Evolutionary conservation across 2,888 invertebrate genomes (phyloP).

Genomic region (Scrobipalpa atriplicella): DNA sequence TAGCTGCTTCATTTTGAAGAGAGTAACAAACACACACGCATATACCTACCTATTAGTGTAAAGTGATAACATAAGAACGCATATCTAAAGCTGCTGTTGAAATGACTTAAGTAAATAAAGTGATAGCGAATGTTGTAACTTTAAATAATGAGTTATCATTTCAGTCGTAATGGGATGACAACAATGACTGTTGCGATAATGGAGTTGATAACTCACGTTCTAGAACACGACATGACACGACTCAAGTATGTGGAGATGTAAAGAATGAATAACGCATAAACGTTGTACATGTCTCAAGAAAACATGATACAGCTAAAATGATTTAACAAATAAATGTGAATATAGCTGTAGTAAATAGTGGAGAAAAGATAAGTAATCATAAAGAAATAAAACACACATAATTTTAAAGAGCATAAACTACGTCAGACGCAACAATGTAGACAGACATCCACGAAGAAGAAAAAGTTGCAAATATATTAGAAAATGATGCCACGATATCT

Average conservation of each 20-base stretch:
- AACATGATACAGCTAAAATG: conserved; percentile 1
- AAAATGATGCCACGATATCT: background rate
- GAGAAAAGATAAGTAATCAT: no score
- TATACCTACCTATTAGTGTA: background rate
- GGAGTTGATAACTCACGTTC: conserved; percentile 6
- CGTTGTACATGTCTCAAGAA: background rate
- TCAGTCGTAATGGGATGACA: conserved; percentile 10
- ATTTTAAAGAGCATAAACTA: background rate
- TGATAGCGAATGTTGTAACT: conserved; percentile 10
- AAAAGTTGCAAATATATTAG: background rate
- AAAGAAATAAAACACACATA: background rate
- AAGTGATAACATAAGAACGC: background rate
- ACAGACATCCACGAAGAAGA: background rate
- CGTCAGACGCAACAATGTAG: background rate
- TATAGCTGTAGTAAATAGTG: background rate
- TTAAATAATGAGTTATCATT: conserved; percentile 9
- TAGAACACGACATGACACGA: background rate
- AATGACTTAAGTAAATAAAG: background rate
- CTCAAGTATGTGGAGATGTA: background rate
- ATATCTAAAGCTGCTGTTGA: background rate
- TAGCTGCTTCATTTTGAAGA: no score
- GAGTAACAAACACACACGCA: background rate
- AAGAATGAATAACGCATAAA: background rate
- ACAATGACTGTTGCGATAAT: conserved; percentile 1
- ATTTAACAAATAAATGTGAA: background rate